Evolutionary conservation across 2,888 invertebrate species (phyloP).

Genomic region (Acanthococcus lagerstroemiae): DNA sequence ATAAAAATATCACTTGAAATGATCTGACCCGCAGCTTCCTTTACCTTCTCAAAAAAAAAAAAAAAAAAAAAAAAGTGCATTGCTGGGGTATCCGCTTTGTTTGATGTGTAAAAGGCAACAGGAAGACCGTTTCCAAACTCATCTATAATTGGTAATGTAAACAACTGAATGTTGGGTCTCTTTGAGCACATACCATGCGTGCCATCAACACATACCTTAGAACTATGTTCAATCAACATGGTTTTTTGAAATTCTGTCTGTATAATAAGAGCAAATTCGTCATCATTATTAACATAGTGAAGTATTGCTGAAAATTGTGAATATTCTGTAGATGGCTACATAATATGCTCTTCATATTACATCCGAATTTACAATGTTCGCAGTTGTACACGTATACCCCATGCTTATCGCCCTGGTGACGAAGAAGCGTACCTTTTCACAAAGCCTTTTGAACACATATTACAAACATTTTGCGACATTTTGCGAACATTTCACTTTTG

Average conservation of each 20-base stretch:
- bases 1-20: not conserved
- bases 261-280: not conserved
- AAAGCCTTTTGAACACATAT: too few species aligned
- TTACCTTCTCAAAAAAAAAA: not conserved
- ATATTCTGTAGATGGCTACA: not conserved
- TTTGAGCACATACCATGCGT: slow-evolving; percentile 9
- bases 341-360: too few species aligned
- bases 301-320: not conserved
- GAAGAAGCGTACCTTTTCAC: too few species aligned
- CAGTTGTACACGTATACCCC: too few species aligned
- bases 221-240: not conserved
- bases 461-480: too few species aligned
- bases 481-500: too few species aligned
- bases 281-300: slow-evolving; percentile 2
- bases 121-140: slow-evolving; percentile 14
- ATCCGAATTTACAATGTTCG: too few species aligned
- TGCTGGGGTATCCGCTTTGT: slow-evolving; percentile 6
- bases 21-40: not conserved
- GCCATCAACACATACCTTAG: slow-evolving; percentile 5
- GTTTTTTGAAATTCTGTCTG: slow-evolving; percentile 9
- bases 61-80: slow-evolving; percentile 9
- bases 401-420: too few species aligned
- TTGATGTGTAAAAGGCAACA: slow-evolving; percentile 1
- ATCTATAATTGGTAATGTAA: slow-evolving; percentile 1
- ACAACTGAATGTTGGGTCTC: slow-evolving; percentile 1